These are phyloP conservation scores for Fistularia commersonii DNA, from an alignment of 2,797 vertebrate genomes.

Conservation along the genomic window DNA sequence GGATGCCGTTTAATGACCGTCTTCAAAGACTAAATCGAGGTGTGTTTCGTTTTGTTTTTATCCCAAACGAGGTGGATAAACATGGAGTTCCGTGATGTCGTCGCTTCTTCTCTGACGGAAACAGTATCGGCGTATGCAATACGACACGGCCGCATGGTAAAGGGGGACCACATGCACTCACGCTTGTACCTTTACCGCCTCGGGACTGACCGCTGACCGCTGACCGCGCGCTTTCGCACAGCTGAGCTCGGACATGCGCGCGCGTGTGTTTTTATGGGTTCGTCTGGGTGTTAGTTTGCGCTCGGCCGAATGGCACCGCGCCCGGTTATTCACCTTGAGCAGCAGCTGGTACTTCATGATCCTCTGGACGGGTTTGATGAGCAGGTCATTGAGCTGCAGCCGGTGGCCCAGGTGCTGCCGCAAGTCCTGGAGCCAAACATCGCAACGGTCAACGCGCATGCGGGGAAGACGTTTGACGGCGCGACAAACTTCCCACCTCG, in stretches of 20 bases:
- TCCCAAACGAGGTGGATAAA: not conserved
- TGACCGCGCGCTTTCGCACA: no score
- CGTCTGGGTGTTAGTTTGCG: no score
- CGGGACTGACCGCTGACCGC: no score
- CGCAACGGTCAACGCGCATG: slow-evolving; percentile 31
- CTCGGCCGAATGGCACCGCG: no score
- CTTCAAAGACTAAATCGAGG: slow-evolving; percentile 31
- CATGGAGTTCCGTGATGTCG: slow-evolving; percentile 16
- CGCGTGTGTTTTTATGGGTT: no score
- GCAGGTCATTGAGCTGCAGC: slow-evolving; percentile 93
- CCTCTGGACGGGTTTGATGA: slow-evolving; percentile 98
- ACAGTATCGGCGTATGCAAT: no score
- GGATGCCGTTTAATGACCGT: slow-evolving; percentile 39
- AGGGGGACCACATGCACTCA: no score
- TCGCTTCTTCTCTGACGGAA: slow-evolving; percentile 17
- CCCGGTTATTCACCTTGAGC: slow-evolving; percentile 84
- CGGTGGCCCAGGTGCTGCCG: slow-evolving; percentile 94
- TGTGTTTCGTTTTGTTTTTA: slow-evolving; percentile 15
- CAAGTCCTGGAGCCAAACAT: slow-evolving; percentile 87
- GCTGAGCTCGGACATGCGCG: no score
- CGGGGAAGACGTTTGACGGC: slow-evolving; percentile 3
- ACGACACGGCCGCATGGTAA: no score
- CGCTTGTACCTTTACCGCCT: no score
- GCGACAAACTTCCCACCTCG: slow-evolving; percentile 82
- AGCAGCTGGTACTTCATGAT: slow-evolving; percentile 99